Evolutionary conservation across 2,888 invertebrate genomes (phyloP), one percentile per base, ranked within the genome.

Genomic region (Rhagophthalmus giganteus): DNA sequence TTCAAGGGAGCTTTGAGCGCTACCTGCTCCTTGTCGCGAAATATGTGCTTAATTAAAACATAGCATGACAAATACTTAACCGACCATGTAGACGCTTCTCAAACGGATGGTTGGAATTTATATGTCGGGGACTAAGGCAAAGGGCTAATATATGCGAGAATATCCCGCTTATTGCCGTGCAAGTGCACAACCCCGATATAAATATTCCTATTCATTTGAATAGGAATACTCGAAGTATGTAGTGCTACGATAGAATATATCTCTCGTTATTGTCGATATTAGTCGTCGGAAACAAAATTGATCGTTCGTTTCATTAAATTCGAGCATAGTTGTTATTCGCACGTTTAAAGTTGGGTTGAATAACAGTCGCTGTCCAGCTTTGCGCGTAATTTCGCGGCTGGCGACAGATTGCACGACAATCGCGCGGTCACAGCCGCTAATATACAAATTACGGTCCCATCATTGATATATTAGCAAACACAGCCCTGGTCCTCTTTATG

Each of bases 31-130:
- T 69, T 69, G 67, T 67, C 64, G 67, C 65, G 62, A 70, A 70
- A 70, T 70, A 70, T 70, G 69, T 65, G 69, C 69, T 70, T 71
- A 72, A 72, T 72, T 72, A 72, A 71, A 71, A 72, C 72, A 70
- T 71, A 69, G 68, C 69, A 70, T 68, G 72, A 71, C 72, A 68
- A 72, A 72, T 70, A 72, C 72, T 72, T 72, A 71, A 67, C 66
- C 66, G 68, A 59, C 59, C 61, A 61, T 59, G 60, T 57, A 57
- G 60, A 59, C 57, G 59, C 57, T 55, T 42, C 46, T 48, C 44
- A 51, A 55, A 50, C 55, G 47, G 49, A 51, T 52, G 48, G 54
- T 39, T 54, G 54, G 54, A 54, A 54, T 54, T 54, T 54, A 42
- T 42, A 54, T 47, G 48, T 46, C 40, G 37, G 12, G 45, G 27